These are phyloP conservation scores for Caloenas nicobarica DNA, from an alignment of 2,113 vertebrate species.

Conservation along the genomic window DNA sequence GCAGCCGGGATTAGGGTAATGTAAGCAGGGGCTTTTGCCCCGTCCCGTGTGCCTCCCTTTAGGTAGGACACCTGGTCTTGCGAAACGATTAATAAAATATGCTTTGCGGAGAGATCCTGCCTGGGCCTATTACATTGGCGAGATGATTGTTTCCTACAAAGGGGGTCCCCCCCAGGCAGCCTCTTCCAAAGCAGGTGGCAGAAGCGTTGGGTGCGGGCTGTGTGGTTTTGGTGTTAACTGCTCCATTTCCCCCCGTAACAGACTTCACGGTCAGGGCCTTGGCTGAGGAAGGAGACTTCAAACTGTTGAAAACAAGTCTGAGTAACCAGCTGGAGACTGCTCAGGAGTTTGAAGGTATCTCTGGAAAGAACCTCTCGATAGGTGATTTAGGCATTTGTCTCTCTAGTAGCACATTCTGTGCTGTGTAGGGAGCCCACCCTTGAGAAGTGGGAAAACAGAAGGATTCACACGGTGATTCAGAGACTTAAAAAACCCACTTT, in stretches of 20 bases:
- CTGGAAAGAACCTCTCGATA: background rate
- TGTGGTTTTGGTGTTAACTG: rapidly evolving
- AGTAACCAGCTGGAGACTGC: rapidly evolving
- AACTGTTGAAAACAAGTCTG: rapidly evolving
- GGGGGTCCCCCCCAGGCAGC: rapidly evolving
- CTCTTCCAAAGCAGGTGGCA: background rate
- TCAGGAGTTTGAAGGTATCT: background rate
- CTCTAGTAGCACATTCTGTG: rapidly evolving
- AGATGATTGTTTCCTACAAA: no score
- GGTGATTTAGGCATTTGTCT: background rate
- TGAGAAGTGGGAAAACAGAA: background rate
- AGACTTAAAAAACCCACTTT: background rate
- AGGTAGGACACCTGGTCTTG: no score
- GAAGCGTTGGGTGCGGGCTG: rapidly evolving
- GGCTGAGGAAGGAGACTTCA: background rate
- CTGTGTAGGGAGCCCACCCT: background rate
- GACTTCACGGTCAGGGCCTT: rapidly evolving
- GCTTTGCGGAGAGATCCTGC: no score
- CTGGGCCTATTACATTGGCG: no score
- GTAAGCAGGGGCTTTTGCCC: no score
- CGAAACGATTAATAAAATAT: no score
- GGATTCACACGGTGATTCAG: background rate
- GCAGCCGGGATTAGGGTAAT: no score
- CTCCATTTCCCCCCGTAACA: rapidly evolving
- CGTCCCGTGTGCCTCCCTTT: no score